Evolutionary conservation across 1,140 invertebrate genomes (phyloP).

Genomic region (Drosophila persimilis): DNA sequence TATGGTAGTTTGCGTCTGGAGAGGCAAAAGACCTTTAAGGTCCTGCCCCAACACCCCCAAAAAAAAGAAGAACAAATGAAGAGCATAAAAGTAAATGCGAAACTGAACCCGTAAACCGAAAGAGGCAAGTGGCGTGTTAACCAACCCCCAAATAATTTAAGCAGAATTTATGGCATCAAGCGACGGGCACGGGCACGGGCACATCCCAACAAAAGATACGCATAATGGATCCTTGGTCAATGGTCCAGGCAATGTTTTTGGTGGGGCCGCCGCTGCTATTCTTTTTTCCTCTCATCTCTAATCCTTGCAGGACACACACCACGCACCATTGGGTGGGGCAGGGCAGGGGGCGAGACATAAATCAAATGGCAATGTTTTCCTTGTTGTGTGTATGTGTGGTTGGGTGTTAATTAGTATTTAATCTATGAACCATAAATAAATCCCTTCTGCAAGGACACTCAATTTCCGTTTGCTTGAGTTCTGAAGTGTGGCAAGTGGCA

Average conservation of each 20-base stretch:
- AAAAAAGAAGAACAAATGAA: slow-evolving; percentile 59
- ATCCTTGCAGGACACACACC: slow-evolving; percentile 65
- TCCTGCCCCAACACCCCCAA: slow-evolving; percentile 28
- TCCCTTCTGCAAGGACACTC: slow-evolving; percentile 72
- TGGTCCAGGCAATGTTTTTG: slow-evolving; percentile 66
- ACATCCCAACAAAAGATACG: slow-evolving; percentile 54
- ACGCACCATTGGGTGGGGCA: slow-evolving; percentile 23
- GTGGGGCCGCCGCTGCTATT: slow-evolving; percentile 28
- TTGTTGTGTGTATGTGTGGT: slow-evolving; percentile 34
- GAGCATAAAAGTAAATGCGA: slow-evolving; percentile 67
- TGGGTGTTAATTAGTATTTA: slow-evolving; percentile 81
- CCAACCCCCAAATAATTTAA: slow-evolving; percentile 79
- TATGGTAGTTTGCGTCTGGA: slow-evolving; percentile 48
- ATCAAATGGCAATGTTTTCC: slow-evolving; percentile 63
- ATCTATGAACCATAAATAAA: slow-evolving; percentile 82
- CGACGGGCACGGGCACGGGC: slow-evolving; percentile 10
- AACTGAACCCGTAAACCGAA: slow-evolving; percentile 49
- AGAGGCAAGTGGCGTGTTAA: slow-evolving; percentile 45
- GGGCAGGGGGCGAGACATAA: slow-evolving; percentile 55
- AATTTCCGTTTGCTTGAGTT: slow-evolving; percentile 61
- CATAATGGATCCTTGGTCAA: slow-evolving; percentile 64
- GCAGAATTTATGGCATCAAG: slow-evolving; percentile 80
- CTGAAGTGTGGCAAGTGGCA: slow-evolving; percentile 17
- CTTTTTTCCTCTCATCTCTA: slow-evolving; percentile 55
- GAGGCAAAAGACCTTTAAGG: slow-evolving; percentile 36